Evolutionary conservation across 1,140 invertebrate genomes (phyloP), one percentile per base, ranked within the genome.

Genomic region (Streblospio benedicti): DNA sequence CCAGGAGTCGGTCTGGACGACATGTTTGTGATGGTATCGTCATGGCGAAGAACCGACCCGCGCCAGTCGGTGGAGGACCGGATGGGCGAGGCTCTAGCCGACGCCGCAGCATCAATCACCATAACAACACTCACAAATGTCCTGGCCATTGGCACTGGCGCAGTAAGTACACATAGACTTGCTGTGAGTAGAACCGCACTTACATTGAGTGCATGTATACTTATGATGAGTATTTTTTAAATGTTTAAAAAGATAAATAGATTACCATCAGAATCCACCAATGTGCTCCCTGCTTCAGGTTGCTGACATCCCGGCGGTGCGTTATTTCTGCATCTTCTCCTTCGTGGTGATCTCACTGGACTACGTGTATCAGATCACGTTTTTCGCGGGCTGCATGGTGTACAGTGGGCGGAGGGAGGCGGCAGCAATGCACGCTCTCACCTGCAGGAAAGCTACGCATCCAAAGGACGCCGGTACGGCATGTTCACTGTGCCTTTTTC

Each of bases 1-100:
- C n/a, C 52, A 93, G 91, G 90, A 66, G 92, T 93, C 65, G 90
- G 90, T 30, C 91, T 93, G 57, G 91, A 93, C 70, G 91, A 93
- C 72, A 93, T 90, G 1, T 94, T 56, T 18, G 31, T 59, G 25
- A 47, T 59, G 35, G 32, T 35, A 20, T 27, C 9, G 3, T 41
- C 57, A 59, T 60, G 56, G 59, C 59, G 25, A 44, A 41, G 32
- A 54, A 61, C 41, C 33, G 58, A 27, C 57, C 41, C 44, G 51
- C 57, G 61, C 44, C 59, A 38, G 61, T 59, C 57, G 41, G 16
- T 62, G 27, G 23, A 35, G 28, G 61, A 62, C 45, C 44, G 45
- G 2, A 47, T 47, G 45, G 45, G 45, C 45, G 30, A 28, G 25
- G 45, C 45, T 23, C 59, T 44, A 49, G 59, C 50, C 31, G 50